Evolutionary conservation across 1,140 invertebrate genomes (phyloP).

Genomic region (Meloidogyne exigua): DNA sequence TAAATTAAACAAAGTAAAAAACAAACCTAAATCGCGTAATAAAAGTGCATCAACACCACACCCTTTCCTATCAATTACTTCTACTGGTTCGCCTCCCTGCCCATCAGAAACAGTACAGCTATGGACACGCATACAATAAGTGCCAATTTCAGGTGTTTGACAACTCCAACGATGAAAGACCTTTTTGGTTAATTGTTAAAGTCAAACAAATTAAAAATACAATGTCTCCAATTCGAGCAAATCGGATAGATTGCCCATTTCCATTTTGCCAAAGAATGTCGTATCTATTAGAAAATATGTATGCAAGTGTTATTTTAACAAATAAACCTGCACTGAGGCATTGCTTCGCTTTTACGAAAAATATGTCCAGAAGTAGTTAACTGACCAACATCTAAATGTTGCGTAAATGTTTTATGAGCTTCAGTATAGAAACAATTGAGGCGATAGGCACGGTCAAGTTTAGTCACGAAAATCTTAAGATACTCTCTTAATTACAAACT

Average conservation of each 20-base stretch:
- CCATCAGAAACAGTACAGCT: constrained; percentile 59
- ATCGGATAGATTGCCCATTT: constrained; percentile 53
- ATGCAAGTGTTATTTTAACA: neutral
- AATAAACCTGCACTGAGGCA: constrained; percentile 53
- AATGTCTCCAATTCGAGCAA: constrained; percentile 57
- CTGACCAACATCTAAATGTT: constrained; percentile 53
- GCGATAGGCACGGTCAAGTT: constrained; percentile 59
- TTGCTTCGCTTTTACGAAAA: constrained; percentile 29
- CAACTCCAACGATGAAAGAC: constrained; percentile 37
- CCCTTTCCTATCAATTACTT: constrained; percentile 58
- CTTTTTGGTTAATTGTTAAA: neutral
- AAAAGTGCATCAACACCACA: constrained; percentile 31
- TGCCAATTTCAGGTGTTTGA: constrained; percentile 31
- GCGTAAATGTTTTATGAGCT: constrained; percentile 46
- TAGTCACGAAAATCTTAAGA: constrained; percentile 61
- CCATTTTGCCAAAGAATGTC: constrained; percentile 54
- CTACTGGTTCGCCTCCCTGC: constrained; percentile 57
- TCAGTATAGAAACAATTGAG: constrained; percentile 61
- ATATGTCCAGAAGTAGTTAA: constrained; percentile 50
- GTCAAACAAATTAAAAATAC: constrained; percentile 25
- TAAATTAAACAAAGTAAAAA: neutral
- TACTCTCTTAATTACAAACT: neutral
- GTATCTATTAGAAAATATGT: constrained; percentile 46
- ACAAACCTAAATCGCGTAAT: constrained; percentile 19
- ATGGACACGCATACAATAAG: constrained; percentile 61